Conservation (phyloP, 2,797 vertebrate species). For the Melanotaenia parkinsoni region DNA sequence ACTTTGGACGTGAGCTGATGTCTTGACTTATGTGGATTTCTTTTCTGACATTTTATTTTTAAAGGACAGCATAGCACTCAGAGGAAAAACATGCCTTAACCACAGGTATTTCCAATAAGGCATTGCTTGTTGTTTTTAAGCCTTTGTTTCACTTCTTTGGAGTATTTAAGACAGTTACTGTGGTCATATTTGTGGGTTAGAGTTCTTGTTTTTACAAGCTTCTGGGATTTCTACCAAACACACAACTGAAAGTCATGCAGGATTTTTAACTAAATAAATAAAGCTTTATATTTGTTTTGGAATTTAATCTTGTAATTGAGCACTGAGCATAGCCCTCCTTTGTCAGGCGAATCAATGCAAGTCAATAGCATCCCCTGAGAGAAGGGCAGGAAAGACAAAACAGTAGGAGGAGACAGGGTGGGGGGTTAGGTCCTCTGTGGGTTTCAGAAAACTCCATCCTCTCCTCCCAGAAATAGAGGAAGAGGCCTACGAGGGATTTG, state of each 20-base stretch:
- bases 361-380: constrained; percentile 78
- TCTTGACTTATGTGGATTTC: constrained; percentile 33
- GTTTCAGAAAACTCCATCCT: constrained; percentile 64
- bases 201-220: constrained; percentile 34
- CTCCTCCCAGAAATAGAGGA: constrained; percentile 53
- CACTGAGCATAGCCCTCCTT: constrained; percentile 60
- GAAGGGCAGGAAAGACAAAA: constrained; percentile 65
- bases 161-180: constrained; percentile 46
- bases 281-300: constrained; percentile 60
- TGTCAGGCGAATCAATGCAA: constrained; percentile 82
- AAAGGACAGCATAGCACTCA: constrained; percentile 20
- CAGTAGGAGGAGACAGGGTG: constrained; percentile 66
- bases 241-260: constrained; percentile 9
- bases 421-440: constrained; percentile 72
- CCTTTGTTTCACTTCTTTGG: constrained; percentile 40
- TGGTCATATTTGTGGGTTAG: constrained; percentile 34
- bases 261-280: constrained; percentile 38
- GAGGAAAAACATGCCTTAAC: constrained; percentile 41
- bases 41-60: constrained; percentile 29
- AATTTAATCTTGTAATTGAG: constrained; percentile 71
- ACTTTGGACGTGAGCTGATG: constrained; percentile 17
- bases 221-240: constrained; percentile 12
- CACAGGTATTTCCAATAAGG: constrained; percentile 45
- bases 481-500: constrained; percentile 52
- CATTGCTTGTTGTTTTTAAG: constrained; percentile 37